Evolutionary conservation across 1,140 invertebrate genomes (phyloP), one percentile per base, ranked within the genome.

Genomic region (Chrysoperla carnea): DNA sequence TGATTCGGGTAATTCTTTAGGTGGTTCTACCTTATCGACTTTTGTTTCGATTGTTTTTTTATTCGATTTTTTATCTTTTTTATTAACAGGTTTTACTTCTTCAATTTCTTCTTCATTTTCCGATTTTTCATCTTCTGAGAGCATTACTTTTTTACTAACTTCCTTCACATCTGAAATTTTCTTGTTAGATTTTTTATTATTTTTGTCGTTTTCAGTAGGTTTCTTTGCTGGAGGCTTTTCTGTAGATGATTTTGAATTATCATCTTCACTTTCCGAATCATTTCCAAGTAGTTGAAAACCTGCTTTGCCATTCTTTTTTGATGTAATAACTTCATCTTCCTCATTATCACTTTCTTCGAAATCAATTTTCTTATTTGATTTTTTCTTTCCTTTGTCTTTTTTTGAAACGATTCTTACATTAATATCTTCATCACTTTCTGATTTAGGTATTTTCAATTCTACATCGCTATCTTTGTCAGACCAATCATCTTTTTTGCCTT

Each of bases 401-500:
- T 57, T 60, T 15, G 48, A 45, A 0, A 46, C 42, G 6, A 48
- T 46, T 37, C 45, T 41, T 48, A 53, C 47, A 49, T 52, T 35
- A 14, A 47, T 39, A 11, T 38, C 46, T 29, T 48, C 49, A 23
- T 46, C 48, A 15, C 47, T 48, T 33, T 41, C 44, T 36, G 27
- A 36, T 36, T 51, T 46, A 48, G 47, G 40, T 44, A 62, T 62
- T 52, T 55, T 57, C 54, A 48, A 55, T 49, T 38, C 46, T 33
- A 11, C 39, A 27, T 50, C 28, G 33, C 46, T 41, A 31, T 56
- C 56, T 33, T 60, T 50, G 41, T 58, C 55, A 39, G 55, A 55
- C 50, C 55, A 56, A 36, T 61, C 54, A 31, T 56, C 54, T 37
- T 56, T 58, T 6, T 42, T 49, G 40, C 66, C 58, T 62, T 67